A percentile compares a stretch with the other conserved stretches of the same genome.
Conservation (phyloP, 2,113 vertebrate species). For the Pseudorectes ferrugineus region DNA sequence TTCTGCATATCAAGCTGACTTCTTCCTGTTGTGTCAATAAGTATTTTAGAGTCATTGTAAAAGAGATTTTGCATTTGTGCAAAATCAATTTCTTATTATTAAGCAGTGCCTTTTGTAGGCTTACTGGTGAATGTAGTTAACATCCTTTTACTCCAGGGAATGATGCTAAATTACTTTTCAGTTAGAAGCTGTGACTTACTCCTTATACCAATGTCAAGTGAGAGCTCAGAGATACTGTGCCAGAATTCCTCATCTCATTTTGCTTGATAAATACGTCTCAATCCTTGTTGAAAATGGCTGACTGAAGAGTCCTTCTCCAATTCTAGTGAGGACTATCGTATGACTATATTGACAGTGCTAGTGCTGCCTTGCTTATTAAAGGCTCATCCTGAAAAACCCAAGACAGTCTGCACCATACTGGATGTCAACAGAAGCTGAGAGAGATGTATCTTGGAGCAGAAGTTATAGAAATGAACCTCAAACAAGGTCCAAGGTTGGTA, state of each 20-base stretch:
- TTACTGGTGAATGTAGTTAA: not conserved
- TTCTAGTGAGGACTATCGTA: not conserved
- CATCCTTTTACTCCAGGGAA: not conserved
- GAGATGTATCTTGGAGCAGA: not conserved
- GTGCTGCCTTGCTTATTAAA: not conserved
- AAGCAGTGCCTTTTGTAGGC: not conserved
- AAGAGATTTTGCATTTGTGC: not conserved
- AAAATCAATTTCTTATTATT: constrained; percentile 8
- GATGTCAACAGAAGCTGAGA: not conserved
- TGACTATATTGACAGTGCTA: not conserved
- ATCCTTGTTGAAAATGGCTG: not conserved
- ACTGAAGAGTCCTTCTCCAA: not conserved
- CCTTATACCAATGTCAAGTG: not conserved
- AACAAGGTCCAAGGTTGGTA: not conserved
- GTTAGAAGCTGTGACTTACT: not conserved
- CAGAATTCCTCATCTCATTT: not conserved
- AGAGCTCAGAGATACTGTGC: not conserved
- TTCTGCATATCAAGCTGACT: not conserved
- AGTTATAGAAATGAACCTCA: not conserved
- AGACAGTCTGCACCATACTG: not conserved
- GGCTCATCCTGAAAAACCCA: not conserved
- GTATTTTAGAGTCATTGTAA: not conserved
- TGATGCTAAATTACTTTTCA: not conserved
- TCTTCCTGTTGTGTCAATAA: not conserved
- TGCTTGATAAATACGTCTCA: not conserved